phyloP scores from a whole-genome alignment of 2,113 vertebrate species.

The Rhynchomys soricoides region DNA sequence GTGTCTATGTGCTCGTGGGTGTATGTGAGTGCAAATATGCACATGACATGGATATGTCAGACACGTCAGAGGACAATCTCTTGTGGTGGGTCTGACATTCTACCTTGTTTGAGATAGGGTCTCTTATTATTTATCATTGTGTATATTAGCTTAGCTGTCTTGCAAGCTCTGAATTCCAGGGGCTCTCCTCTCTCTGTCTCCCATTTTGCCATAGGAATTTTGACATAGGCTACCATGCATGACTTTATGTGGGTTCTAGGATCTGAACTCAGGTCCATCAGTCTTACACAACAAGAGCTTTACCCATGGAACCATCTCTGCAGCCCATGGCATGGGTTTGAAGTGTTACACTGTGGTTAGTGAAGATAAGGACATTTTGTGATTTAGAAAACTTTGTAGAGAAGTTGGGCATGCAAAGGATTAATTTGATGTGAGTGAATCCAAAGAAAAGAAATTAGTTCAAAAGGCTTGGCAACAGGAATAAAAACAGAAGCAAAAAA shows the following conservation, averaged over 20 bases:
- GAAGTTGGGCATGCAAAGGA: neutral
- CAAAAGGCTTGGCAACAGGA: neutral
- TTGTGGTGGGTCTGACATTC: neutral
- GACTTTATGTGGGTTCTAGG: no score
- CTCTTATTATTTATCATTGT: neutral
- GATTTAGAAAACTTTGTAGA: constrained; percentile 36
- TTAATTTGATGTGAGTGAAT: neutral
- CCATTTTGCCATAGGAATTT: neutral
- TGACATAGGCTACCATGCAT: neutral
- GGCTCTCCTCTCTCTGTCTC: neutral
- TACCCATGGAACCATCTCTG: neutral
- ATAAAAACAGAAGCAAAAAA: constrained; percentile 37
- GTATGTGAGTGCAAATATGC: neutral
- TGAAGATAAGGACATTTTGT: neutral
- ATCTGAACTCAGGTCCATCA: neutral
- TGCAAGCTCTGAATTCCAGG: neutral
- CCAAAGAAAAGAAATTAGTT: neutral
- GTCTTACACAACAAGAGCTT: neutral
- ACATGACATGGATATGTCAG: neutral
- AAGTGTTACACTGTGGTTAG: neutral
- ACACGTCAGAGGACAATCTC: neutral
- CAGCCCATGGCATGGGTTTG: neutral
- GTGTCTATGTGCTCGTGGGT: neutral
- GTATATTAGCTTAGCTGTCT: neutral
- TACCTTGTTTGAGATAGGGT: neutral